A percentile compares a stretch with the other conserved stretches of the same genome.
phyloP scores from a whole-genome alignment of 2,888 invertebrate genomes.

The Cremastinae sp. region DNA sequence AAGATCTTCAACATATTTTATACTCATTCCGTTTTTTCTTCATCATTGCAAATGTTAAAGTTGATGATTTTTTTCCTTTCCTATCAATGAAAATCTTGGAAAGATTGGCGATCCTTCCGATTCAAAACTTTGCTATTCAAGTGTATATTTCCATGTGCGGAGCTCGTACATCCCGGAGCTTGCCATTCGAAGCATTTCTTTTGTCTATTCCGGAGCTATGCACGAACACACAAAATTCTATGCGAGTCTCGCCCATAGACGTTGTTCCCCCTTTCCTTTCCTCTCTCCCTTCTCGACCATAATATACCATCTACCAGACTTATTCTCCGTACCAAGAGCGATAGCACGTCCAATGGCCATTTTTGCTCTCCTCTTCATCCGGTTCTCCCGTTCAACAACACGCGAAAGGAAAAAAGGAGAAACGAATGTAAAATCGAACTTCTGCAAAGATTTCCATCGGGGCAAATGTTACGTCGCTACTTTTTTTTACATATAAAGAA shows the following conservation, averaged over 20 bases:
- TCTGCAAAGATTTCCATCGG: slow-evolving; percentile 11
- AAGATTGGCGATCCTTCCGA: slow-evolving; percentile 43
- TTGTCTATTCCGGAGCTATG: slow-evolving; percentile 37
- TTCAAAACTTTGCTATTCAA: slow-evolving; percentile 48
- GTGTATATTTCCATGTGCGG: slow-evolving; percentile 5
- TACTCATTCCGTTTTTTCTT: neutral
- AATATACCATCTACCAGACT: slow-evolving; percentile 35
- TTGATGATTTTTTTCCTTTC: slow-evolving; percentile 9
- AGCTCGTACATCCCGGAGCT: slow-evolving; percentile 15
- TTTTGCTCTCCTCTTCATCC: slow-evolving; percentile 43
- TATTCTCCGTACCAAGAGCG: slow-evolving; percentile 44
- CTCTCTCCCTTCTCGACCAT: neutral
- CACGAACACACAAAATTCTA: slow-evolving; percentile 51
- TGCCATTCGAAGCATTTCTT: slow-evolving; percentile 43
- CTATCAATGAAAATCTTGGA: slow-evolving; percentile 38
- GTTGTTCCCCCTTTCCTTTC: no score
- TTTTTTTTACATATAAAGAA: no score
- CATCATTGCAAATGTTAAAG: neutral
- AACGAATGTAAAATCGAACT: slow-evolving; percentile 30
- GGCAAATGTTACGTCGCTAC: neutral
- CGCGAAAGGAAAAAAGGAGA: slow-evolving; percentile 30
- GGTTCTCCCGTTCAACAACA: slow-evolving; percentile 40
- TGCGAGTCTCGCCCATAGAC: slow-evolving; percentile 38
- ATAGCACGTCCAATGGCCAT: slow-evolving; percentile 46
- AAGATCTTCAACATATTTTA: no score